A percentile compares a stretch with the other conserved stretches of the same genome.
phyloP scores from a whole-genome alignment of 2,797 vertebrate species.

The Chromobotia macracanthus region DNA sequence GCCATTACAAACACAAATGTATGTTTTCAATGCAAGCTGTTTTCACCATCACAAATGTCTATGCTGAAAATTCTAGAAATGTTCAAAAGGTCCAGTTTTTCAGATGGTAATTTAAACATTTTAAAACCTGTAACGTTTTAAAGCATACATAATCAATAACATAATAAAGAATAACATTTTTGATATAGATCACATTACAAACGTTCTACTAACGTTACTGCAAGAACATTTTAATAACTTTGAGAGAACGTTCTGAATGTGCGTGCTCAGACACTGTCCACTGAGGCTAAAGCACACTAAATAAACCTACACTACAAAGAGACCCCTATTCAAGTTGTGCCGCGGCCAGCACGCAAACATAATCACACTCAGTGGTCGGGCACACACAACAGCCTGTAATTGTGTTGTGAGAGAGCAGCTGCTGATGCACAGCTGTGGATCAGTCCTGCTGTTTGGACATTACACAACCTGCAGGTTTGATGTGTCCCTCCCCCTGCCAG shows the following conservation, averaged over 20 bases:
- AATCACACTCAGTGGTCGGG: constrained; percentile 40
- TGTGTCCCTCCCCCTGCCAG: constrained; percentile 23
- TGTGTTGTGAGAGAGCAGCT: constrained; percentile 40
- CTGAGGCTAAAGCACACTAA: neutral
- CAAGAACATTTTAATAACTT: neutral
- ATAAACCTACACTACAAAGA: constrained; percentile 24
- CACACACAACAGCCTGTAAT: constrained; percentile 42
- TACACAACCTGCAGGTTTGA: constrained; percentile 36
- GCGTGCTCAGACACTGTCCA: too few relatives aligned
- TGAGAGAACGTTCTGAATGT: too few relatives aligned
- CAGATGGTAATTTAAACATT: too few relatives aligned
- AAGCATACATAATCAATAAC: too few relatives aligned
- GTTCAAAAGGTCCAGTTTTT: too few relatives aligned
- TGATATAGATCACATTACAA: too few relatives aligned
- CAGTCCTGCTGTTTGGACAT: constrained; percentile 48
- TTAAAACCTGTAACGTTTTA: too few relatives aligned
- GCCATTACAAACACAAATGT: neutral
- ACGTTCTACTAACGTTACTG: too few relatives aligned
- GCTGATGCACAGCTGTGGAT: constrained; percentile 35
- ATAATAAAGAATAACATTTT: too few relatives aligned
- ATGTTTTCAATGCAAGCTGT: constrained; percentile 1
- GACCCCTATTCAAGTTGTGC: constrained; percentile 9
- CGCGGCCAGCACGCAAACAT: constrained; percentile 15
- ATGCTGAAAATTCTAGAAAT: neutral
- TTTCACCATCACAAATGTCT: neutral